Evolutionary conservation across 2,113 vertebrate species (phyloP), one percentile per base, ranked within the genome.

Genomic region (Tiliqua scincoides): DNA sequence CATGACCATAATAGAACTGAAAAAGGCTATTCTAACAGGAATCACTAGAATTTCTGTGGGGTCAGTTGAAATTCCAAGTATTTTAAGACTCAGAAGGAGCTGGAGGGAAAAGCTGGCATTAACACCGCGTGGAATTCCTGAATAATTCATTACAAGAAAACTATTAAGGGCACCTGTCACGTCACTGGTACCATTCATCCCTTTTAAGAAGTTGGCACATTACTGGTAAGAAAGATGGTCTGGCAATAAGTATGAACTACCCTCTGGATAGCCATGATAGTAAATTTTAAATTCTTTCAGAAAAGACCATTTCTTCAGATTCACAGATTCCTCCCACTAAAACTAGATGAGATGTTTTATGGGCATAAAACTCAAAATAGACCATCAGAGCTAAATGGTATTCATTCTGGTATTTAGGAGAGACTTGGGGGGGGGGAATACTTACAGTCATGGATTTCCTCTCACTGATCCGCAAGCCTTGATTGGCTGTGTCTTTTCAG

Each of bases 131-230:
- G 1, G 87, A 52, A 85, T 0, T 2, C 67, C 48, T 87, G 87
- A 95, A 92, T 84, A 86, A 91, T 94, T 92, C 40, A 90, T 90
- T 71, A 48, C 27, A 25, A 87, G 73, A 78, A 83, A 91, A 93
- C 93, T 82, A 89, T 86, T 85, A 88, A 86, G 93, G 73, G 20
- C 84, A 86, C 90, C 87, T 37, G 63, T 75, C 87, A 86, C 57
- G 83, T 77, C 83, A 82, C 63, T 78, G 83, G 84, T 78, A 78
- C 87, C 86, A 79, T 52, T 88, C 82, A 88, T 85, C 85, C 89
- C 48, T 8, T 37, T 1, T 78, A 84, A 20, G 23, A 76, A 79
- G 87, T 91, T 89, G 91, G 91, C 83, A 2, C 81, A 68, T 84
- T 59, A 86, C 85, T 93, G 40, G 25, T n/a, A 71, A 14, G n/a